Conservation (phyloP, 2,888 invertebrate genomes). For the Cremastinae sp. region DNA sequence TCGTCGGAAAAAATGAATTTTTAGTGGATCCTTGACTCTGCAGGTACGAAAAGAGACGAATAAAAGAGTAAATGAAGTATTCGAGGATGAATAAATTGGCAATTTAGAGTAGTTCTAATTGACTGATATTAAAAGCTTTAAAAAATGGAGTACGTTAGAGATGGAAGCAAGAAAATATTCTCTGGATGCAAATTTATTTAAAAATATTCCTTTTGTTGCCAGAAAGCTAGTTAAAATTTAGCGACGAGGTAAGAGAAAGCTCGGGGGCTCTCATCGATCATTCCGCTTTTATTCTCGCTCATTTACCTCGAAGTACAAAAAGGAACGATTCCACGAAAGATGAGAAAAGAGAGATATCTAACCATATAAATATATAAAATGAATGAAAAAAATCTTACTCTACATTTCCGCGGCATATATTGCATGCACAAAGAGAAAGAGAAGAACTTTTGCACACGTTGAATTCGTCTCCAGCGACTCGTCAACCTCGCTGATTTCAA, state of each 20-base stretch:
- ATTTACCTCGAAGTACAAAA: constrained; percentile 15
- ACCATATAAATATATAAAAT: not conserved
- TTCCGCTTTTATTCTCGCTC: constrained; percentile 41
- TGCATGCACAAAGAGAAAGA: not conserved
- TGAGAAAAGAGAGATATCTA: constrained; percentile 22
- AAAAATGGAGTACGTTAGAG: too few relatives aligned
- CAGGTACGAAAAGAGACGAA: constrained; percentile 3
- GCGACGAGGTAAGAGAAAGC: constrained; percentile 18
- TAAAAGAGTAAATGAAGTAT: too few relatives aligned
- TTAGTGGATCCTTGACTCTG: not conserved
- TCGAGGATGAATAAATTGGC: too few relatives aligned
- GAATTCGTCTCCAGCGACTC: constrained; percentile 32
- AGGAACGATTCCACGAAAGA: constrained; percentile 54
- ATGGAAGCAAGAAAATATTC: too few relatives aligned
- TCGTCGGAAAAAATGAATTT: not conserved
- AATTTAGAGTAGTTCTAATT: too few relatives aligned
- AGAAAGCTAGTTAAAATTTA: constrained; percentile 12
- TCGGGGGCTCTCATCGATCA: constrained; percentile 52
- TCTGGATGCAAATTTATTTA: constrained; percentile 24
- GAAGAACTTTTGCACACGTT: not conserved
- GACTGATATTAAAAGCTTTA: too few relatives aligned
- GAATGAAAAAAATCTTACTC: constrained; percentile 49
- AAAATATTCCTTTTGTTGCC: constrained; percentile 51
- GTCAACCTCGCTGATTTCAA: constrained; percentile 44
- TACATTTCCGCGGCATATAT: constrained; percentile 31